phyloP scores from a whole-genome alignment of 2,113 vertebrate genomes.

The Paradoxurus hermaphroditus region DNA sequence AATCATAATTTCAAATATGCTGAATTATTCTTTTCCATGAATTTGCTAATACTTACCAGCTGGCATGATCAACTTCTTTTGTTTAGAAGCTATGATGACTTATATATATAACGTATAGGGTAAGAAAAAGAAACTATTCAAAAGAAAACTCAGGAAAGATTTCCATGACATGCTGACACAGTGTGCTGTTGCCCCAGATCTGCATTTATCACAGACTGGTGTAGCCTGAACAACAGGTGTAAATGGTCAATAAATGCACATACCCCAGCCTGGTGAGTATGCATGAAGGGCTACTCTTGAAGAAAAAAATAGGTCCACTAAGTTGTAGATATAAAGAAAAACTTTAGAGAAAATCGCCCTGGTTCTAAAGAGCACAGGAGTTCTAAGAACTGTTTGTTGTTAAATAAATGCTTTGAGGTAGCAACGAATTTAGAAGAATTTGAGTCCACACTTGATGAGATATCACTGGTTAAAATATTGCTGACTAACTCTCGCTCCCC shows the following conservation, averaged over 20 bases:
- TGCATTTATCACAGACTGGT: background rate
- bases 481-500: background rate
- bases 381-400: background rate
- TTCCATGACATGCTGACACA: background rate
- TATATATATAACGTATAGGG: background rate
- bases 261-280: background rate
- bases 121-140: background rate
- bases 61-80: background rate
- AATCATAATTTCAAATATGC: background rate
- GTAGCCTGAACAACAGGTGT: constrained; percentile 27
- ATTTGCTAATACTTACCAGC: background rate
- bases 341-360: background rate
- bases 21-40: background rate
- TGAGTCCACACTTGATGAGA: background rate
- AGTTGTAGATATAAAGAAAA: background rate
- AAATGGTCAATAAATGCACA: background rate
- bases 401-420: background rate
- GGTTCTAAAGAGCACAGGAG: background rate
- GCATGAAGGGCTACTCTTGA: background rate
- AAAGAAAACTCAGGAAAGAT: background rate
- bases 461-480: constrained; percentile 25
- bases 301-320: background rate
- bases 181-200: background rate
- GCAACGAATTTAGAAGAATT: background rate
- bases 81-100: background rate